A percentile compares a stretch with the other conserved stretches of the same genome.
Evolutionary conservation across 2,888 invertebrate genomes (phyloP).

Genomic region (Ornithoptera alexandrae): DNA sequence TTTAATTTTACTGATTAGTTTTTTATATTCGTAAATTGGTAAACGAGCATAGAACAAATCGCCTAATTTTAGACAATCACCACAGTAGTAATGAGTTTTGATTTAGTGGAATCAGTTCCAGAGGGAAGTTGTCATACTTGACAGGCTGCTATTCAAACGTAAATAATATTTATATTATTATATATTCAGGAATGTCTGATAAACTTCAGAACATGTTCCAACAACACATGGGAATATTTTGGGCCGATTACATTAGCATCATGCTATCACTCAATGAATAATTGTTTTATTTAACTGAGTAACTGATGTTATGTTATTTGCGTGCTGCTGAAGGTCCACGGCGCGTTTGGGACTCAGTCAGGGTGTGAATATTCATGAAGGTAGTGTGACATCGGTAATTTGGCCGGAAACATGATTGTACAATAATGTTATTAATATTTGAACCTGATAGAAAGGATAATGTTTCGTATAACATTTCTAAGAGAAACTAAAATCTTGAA

Average conservation of each 20-base stretch:
- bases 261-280: slow-evolving; percentile 13
- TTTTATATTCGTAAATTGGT: too few relatives aligned
- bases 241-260: background rate
- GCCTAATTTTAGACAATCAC: too few relatives aligned
- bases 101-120: too few relatives aligned
- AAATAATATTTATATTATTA: background rate
- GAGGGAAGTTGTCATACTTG: too few relatives aligned
- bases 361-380: slow-evolving; percentile 13
- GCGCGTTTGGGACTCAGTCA: slow-evolving; percentile 10
- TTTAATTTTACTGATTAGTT: too few relatives aligned
- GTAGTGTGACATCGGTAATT: background rate
- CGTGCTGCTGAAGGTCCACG: slow-evolving; percentile 10
- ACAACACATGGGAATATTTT: background rate
- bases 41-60: too few relatives aligned
- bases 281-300: slow-evolving; percentile 5
- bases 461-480: too few relatives aligned
- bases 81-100: too few relatives aligned
- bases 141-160: too few relatives aligned
- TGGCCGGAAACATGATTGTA: background rate
- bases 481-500: too few relatives aligned
- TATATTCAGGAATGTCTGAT: background rate
- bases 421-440: background rate
- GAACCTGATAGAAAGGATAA: background rate
- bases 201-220: background rate
- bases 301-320: slow-evolving; percentile 19